A percentile compares a stretch with the other conserved stretches of the same genome.
Conservation (phyloP, 2,113 vertebrate genomes). For the Oenanthe oenanthe region DNA sequence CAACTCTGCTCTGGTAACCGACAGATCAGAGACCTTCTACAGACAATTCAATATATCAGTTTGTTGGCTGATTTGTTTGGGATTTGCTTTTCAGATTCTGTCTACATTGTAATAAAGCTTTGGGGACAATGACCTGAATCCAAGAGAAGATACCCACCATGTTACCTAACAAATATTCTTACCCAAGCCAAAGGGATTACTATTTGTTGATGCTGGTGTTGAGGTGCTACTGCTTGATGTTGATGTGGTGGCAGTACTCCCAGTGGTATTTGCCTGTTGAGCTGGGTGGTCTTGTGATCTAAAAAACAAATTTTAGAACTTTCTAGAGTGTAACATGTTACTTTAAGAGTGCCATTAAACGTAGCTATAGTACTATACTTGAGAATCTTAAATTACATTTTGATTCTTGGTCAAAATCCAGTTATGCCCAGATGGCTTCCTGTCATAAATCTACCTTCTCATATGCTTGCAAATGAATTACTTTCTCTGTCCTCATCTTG, state of each 20-base stretch:
- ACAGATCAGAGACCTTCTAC: not conserved
- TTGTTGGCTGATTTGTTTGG: not conserved
- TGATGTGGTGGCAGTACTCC: too few relatives aligned
- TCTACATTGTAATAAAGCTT: too few relatives aligned
- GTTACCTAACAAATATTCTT: too few relatives aligned
- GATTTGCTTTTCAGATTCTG: not conserved
- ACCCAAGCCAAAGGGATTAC: too few relatives aligned
- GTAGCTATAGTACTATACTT: not conserved
- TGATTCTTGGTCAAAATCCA: not conserved
- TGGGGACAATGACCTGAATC: too few relatives aligned
- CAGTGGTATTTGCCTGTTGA: too few relatives aligned
- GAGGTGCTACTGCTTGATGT: too few relatives aligned
- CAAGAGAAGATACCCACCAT: too few relatives aligned
- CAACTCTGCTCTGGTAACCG: not conserved
- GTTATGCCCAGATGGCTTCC: not conserved
- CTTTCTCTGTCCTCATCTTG: not conserved
- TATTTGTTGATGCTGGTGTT: too few relatives aligned
- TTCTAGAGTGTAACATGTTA: not conserved
- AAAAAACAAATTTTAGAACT: not conserved
- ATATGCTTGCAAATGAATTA: not conserved
- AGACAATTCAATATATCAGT: not conserved
- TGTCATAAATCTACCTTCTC: not conserved
- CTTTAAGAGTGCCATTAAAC: not conserved
- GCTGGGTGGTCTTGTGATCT: slow-evolving; percentile 74
- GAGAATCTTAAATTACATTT: not conserved